Conservation (phyloP, 2,888 invertebrate genomes). For the Pachycephus smyrnensis region DNA sequence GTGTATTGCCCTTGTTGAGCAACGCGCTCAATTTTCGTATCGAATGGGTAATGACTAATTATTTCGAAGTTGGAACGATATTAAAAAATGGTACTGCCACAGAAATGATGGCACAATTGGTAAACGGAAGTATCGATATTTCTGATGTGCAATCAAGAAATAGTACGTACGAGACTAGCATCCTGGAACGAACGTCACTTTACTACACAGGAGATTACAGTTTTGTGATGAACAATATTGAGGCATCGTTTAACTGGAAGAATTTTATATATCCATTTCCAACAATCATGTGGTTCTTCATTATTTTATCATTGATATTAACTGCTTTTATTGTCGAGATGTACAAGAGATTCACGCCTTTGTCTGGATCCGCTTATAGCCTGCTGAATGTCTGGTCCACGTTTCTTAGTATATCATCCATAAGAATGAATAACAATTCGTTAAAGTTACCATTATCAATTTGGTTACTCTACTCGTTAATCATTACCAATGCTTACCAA, state of each 20-base stretch:
- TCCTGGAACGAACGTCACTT: background rate
- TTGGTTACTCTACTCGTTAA: background rate
- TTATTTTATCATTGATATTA: background rate
- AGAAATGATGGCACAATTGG: too few species aligned
- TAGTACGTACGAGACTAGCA: background rate
- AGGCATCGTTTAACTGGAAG: background rate
- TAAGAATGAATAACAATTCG: background rate
- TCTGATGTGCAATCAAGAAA: too few species aligned
- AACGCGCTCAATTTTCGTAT: too few species aligned
- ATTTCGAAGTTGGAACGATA: too few species aligned
- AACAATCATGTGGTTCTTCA: background rate
- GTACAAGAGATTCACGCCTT: too few species aligned
- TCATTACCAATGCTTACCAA: background rate
- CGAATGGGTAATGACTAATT: too few species aligned
- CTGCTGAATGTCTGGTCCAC: background rate
- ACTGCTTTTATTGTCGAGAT: too few species aligned
- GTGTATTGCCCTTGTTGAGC: too few species aligned
- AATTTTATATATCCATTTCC: background rate
- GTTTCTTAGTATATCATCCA: background rate
- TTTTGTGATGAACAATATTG: background rate
- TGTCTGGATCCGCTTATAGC: too few species aligned
- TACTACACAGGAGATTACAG: background rate
- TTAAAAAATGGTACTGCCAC: too few species aligned
- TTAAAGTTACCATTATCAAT: background rate
- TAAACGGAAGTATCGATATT: too few species aligned